Base-by-base conservation (phyloP, 2,888 invertebrate species). In the Mesorhabditis sp. region DNA sequence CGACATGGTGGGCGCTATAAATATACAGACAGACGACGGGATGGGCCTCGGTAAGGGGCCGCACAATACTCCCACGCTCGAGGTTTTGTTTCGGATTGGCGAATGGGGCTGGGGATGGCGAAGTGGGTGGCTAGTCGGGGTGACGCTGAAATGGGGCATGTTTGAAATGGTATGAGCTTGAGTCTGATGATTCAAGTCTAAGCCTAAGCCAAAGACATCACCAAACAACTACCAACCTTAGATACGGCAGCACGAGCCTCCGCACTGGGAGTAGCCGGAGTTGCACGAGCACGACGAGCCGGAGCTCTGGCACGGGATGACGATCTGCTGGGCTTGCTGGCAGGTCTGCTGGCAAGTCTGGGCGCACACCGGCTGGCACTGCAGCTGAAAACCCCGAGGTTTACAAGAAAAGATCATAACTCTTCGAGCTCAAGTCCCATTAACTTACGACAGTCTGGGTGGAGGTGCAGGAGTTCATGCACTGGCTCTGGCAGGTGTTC, bases 331-430 rank as follows among this genome's bases (percentile, higher is more conserved):
- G 69, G 78, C 77, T 68, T 78, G 78, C 63, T 77, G 76, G 72
- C 80, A 80, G n/a, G 80, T 80, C 64, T 73, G 74, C 71, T 75
- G 75, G 70, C 80, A 80, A 15, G 80, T 80, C 65, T 74, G 72
- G 45, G 76, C 76, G 69, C 80, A 80, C 68, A 78, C 70, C 68
- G 79, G 78, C 65, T 70, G 72, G 72, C 78, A 78, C 62, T 77
- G 76, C 62, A 76, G 70, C 73, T 28, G 67, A 61, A 42, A 42
- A 42, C 43, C 13, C 64, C 7, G 3, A 43, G 41, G 41, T 66
- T 62, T 28, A 67, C 67, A 63, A n/a, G 15, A 10, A 41, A 10
- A 10, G 64, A 28, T 10, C 7, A n/a, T 10, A 10, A 63, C 7
- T 10, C 28, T n/a, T n/a, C 10, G 64, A 28, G 64, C 41, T 41